Conservation (phyloP, 30 jellyfish, hydroid and myxozoan species). For the Turritopsis dohrnii region DNA sequence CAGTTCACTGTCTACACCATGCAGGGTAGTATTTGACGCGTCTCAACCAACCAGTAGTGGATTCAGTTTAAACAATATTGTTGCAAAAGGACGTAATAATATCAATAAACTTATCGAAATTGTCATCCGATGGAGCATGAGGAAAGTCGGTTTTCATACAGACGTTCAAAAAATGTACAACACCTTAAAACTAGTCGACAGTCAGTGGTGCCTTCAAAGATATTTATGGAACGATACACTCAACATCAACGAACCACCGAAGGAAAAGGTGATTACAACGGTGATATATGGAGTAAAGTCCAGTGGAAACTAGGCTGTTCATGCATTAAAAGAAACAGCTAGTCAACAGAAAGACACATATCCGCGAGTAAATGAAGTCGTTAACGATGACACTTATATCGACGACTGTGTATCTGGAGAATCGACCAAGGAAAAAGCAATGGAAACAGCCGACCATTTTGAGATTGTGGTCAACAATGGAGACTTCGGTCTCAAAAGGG, state of each 20-base stretch:
- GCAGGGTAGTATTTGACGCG: constrained; percentile 1
- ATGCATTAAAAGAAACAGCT: background rate
- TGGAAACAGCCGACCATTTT: constrained; percentile 6
- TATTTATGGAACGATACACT: constrained; percentile 31
- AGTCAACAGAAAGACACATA: background rate
- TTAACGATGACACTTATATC: background rate
- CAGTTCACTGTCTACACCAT: background rate
- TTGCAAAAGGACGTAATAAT: background rate
- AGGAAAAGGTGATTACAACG: constrained; percentile 22
- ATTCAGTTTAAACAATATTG: background rate
- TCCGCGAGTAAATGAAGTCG: background rate
- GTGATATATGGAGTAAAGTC: constrained; percentile 8
- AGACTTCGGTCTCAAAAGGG: background rate
- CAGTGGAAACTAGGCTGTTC: constrained; percentile 20
- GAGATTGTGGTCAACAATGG: constrained; percentile 1
- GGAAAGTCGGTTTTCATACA: too few relatives aligned
- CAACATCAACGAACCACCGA: constrained; percentile 5
- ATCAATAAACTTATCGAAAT: too few relatives aligned
- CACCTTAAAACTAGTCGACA: too few relatives aligned
- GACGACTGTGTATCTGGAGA: background rate
- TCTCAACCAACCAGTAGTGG: constrained; percentile 7
- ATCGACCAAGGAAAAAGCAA: background rate
- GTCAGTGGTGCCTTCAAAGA: background rate
- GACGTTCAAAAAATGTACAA: too few relatives aligned
- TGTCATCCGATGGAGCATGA: too few relatives aligned